These are phyloP conservation scores for Sminthurinus signatus DNA, from an alignment of 1,140 invertebrate species.

Conservation along the genomic window DNA sequence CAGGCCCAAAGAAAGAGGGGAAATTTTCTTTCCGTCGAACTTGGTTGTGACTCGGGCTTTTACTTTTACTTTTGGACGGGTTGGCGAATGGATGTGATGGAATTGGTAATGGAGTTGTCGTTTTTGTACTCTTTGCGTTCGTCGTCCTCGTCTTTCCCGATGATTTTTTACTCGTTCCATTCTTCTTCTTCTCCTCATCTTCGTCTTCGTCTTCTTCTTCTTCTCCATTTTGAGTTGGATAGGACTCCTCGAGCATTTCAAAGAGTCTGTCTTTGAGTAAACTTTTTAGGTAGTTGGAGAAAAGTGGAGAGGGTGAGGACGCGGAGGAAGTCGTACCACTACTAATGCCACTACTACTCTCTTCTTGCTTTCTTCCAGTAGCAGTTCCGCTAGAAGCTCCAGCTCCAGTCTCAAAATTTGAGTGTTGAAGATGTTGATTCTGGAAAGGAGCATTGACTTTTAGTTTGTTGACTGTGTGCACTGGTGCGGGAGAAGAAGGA, in stretches of 20 bases:
- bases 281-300: constrained; percentile 5
- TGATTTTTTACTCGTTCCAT: background rate
- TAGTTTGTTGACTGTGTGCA: background rate
- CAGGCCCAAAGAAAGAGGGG: background rate
- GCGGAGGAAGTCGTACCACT: too few relatives aligned
- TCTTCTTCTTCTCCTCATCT: background rate
- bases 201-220: background rate
- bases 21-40: background rate
- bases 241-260: constrained; percentile 24
- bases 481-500: too few relatives aligned
- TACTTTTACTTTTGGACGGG: too few relatives aligned
- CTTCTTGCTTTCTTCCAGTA: too few relatives aligned
- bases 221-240: background rate
- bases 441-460: background rate
- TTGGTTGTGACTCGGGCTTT: too few relatives aligned
- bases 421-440: background rate
- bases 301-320: too few relatives aligned
- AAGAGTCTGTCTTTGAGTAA: constrained; percentile 27
- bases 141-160: background rate
- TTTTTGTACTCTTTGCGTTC: background rate
- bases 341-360: too few relatives aligned
- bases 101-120: background rate
- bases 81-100: constrained; percentile 1
- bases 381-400: too few relatives aligned
- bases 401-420: background rate